Percentiles rank a stretch among this genome's conserved stretches.
Evolutionary conservation across 2,797 vertebrate genomes (phyloP).

Genomic region (Microctenopoma lineatum): DNA sequence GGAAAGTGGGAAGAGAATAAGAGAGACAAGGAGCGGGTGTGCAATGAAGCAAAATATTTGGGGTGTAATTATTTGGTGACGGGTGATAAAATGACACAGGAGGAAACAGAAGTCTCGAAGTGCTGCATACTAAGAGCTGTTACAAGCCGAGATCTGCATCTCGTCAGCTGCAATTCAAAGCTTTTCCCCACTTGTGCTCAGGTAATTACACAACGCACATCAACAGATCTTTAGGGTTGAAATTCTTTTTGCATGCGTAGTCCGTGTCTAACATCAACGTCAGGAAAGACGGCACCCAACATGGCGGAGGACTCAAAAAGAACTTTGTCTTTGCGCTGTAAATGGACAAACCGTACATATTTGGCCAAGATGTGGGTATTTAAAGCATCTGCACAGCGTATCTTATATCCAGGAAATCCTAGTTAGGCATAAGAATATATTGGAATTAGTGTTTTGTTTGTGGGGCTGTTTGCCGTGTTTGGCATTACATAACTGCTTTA

Average conservation of each 20-base stretch:
- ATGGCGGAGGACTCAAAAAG: constrained; percentile 33
- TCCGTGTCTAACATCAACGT: background rate
- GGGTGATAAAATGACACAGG: constrained; percentile 61
- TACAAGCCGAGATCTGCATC: constrained; percentile 31
- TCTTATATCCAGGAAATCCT: constrained; percentile 25
- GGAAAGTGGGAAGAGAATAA: constrained; percentile 31
- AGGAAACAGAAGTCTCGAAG: constrained; percentile 35
- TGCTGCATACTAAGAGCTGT: constrained; percentile 54
- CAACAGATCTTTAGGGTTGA: background rate
- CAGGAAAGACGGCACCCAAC: constrained; percentile 13
- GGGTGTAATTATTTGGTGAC: constrained; percentile 62
- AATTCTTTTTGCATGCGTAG: background rate
- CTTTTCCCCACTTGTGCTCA: constrained; percentile 37
- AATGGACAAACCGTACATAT: constrained; percentile 16
- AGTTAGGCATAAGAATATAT: constrained; percentile 52
- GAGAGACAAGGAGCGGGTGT: constrained; percentile 23
- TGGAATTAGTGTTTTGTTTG: constrained; percentile 24
- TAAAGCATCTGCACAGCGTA: constrained; percentile 14
- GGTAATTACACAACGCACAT: constrained; percentile 30
- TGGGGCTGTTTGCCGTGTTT: constrained; percentile 29
- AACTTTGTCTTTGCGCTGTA: constrained; percentile 22
- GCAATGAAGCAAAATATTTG: constrained; percentile 46
- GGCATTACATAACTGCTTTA: constrained; percentile 24
- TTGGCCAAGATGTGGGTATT: constrained; percentile 14
- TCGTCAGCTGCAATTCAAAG: constrained; percentile 34